Conservation (phyloP, 30 jellyfish, hydroid and myxozoan species). For the Aurelia sp. region DNA sequence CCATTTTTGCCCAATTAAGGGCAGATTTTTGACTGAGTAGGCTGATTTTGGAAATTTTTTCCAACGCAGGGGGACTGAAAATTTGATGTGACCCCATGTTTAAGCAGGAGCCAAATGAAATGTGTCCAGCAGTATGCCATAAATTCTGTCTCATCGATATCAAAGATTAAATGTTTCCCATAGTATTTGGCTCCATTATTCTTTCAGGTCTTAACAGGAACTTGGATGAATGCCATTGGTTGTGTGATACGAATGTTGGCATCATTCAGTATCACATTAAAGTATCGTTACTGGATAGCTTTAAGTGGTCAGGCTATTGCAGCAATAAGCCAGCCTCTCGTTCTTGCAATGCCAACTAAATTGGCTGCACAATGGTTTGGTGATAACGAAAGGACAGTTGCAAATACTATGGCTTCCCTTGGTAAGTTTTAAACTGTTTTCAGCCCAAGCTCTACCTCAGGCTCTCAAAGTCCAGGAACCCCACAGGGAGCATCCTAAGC, state of each 20-base stretch:
- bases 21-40: no score
- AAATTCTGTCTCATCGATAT: no score
- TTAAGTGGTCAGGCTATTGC: slow-evolving; percentile 85
- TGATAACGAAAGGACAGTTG: slow-evolving; percentile 95
- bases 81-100: no score
- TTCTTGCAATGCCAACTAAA: slow-evolving; percentile 95
- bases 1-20: no score
- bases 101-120: no score
- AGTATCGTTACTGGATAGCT: slow-evolving; percentile 66
- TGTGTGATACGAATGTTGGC: slow-evolving; percentile 78
- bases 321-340: slow-evolving; percentile 89
- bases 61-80: no score
- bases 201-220: slow-evolving; percentile 79
- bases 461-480: no score
- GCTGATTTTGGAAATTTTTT: no score
- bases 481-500: no score
- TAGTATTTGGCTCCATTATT: no score
- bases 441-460: not conserved
- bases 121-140: no score
- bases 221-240: slow-evolving; percentile 85
- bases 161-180: no score
- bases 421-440: slow-evolving; percentile 48
- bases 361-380: slow-evolving; percentile 98
- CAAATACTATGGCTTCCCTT: slow-evolving; percentile 91
- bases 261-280: slow-evolving; percentile 15